Conservation (phyloP, 92 coral and sea anemone genomes). For the Phenganax marumi region DNA sequence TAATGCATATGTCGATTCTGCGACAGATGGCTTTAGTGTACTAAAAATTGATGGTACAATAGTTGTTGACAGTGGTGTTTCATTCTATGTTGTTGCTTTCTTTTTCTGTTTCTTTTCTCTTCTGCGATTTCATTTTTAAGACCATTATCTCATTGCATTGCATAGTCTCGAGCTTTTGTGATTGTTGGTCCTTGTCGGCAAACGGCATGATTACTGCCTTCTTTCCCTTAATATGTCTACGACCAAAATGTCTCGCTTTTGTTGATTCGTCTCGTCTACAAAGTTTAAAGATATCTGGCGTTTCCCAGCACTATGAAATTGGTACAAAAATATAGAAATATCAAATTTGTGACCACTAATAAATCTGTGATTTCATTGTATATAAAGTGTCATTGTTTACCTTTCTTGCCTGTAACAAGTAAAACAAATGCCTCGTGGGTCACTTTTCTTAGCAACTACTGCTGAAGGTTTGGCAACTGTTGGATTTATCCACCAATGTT, state of each 20-base stretch:
- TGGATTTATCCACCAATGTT: background rate
- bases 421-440: background rate
- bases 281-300: background rate
- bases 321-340: background rate
- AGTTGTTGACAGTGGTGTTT: background rate
- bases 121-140: background rate
- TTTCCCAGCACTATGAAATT: slow-evolving; percentile 1
- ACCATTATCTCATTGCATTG: background rate
- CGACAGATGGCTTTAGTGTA: no score
- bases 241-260: background rate
- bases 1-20: no score
- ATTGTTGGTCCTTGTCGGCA: background rate
- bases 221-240: background rate
- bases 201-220: background rate
- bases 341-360: background rate
- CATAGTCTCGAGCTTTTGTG: background rate
- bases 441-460: background rate
- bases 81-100: background rate
- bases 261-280: background rate
- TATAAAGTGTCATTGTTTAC: background rate
- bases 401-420: background rate
- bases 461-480: background rate
- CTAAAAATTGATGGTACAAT: background rate
- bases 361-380: background rate
- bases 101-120: background rate